Conservation (phyloP, 2,888 invertebrate species). For the Tortrix viridana region DNA sequence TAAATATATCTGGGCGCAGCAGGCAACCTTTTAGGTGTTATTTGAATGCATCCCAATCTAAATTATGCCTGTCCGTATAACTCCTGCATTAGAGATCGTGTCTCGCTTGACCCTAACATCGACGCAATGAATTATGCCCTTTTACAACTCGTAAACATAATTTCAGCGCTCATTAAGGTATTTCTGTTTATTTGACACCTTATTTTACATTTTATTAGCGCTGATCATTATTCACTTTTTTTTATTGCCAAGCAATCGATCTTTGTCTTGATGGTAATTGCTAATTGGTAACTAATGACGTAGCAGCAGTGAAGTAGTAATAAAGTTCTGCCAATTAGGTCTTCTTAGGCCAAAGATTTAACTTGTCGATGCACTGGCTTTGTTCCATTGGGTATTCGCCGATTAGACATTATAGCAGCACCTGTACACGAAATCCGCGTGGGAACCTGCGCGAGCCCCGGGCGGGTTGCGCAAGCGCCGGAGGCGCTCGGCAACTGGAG, state of each 20-base stretch:
- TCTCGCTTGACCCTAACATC: constrained; percentile 29
- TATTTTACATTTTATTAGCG: neutral
- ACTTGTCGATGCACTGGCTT: constrained; percentile 27
- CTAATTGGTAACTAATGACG: no score
- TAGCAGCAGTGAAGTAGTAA: no score
- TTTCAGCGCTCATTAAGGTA: constrained; percentile 24
- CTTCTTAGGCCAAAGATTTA: no score
- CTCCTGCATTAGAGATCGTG: constrained; percentile 22
- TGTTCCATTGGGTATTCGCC: constrained; percentile 57
- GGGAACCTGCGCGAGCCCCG: constrained; percentile 70
- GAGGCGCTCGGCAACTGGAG: constrained; percentile 44
- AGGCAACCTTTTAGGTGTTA: constrained; percentile 77
- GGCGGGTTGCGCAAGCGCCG: constrained; percentile 67
- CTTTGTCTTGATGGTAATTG: no score
- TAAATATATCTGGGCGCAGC: constrained; percentile 75
- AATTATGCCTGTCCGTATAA: constrained; percentile 26
- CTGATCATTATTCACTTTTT: no score
- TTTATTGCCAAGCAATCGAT: no score
- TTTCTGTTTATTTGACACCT: constrained; percentile 30
- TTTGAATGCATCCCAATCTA: constrained; percentile 41
- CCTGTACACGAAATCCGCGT: constrained; percentile 81
- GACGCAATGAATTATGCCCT: constrained; percentile 23
- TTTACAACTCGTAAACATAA: constrained; percentile 30
- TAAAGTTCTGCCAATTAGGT: constrained; percentile 3
- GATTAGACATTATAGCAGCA: constrained; percentile 65